Evolutionary conservation across 2,113 vertebrate genomes (phyloP).

Genomic region (Antechinus stuartii): DNA sequence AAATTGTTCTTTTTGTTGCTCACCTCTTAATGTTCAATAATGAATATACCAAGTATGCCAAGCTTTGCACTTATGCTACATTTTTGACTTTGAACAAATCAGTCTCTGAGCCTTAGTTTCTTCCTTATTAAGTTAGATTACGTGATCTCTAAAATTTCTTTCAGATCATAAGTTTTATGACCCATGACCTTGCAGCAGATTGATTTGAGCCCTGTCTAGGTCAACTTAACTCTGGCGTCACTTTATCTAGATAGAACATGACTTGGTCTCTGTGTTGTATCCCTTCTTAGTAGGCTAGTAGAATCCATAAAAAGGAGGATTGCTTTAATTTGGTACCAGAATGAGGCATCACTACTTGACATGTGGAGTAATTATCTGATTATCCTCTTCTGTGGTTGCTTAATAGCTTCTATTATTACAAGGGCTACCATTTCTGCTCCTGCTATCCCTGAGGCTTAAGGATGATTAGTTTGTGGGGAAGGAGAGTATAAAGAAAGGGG

Average conservation of each 20-base stretch:
- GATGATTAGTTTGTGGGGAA: neutral
- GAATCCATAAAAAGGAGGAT: neutral
- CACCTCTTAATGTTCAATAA: too few species aligned
- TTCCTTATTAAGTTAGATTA: neutral
- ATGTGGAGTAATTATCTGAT: neutral
- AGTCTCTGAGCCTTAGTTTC: neutral
- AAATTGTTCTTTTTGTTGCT: neutral
- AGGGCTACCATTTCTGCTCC: neutral
- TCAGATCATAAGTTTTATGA: neutral
- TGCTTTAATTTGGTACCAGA: neutral
- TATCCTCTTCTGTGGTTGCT: neutral
- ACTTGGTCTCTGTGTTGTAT: neutral
- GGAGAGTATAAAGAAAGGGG: neutral
- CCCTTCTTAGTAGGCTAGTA: neutral
- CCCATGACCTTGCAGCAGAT: neutral
- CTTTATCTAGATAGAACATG: neutral
- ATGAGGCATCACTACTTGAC: neutral
- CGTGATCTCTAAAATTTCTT: neutral
- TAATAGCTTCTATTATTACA: neutral
- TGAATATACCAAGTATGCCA: neutral
- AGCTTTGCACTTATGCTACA: neutral
- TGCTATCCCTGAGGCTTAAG: neutral
- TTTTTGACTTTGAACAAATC: neutral
- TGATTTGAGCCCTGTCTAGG: neutral
- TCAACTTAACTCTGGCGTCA: neutral